phyloP scores from a whole-genome alignment of 2,113 vertebrate genomes.

The Brachirus orientalis region DNA sequence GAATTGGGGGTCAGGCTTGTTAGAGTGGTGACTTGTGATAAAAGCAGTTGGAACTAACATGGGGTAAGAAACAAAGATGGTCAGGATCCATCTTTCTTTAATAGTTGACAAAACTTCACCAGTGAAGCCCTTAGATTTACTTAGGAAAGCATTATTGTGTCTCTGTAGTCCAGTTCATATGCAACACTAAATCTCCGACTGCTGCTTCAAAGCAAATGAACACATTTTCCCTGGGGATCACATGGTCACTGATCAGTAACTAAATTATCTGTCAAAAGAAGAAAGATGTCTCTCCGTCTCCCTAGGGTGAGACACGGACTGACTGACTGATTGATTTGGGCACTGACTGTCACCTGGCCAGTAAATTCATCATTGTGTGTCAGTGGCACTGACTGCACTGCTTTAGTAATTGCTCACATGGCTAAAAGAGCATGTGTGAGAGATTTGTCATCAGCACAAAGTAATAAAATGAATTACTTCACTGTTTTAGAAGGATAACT shows the following conservation, averaged over 20 bases:
- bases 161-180: slow-evolving; percentile 13
- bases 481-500: slow-evolving; percentile 4
- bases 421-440: slow-evolving; percentile 21
- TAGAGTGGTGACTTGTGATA: no score
- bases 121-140: neutral
- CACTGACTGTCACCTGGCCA: slow-evolving; percentile 41
- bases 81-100: neutral
- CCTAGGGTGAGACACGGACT: slow-evolving; percentile 35
- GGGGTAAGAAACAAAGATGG: neutral
- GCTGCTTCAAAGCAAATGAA: slow-evolving; percentile 17
- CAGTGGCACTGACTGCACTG: slow-evolving; percentile 21
- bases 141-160: neutral
- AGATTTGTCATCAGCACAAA: slow-evolving; percentile 4
- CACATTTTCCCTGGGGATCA: slow-evolving; percentile 23
- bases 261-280: slow-evolving; percentile 46
- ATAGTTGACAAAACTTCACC: slow-evolving; percentile 11
- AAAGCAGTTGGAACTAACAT: neutral
- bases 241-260: slow-evolving; percentile 53
- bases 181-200: slow-evolving; percentile 2
- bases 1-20: no score
- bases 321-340: slow-evolving; percentile 47
- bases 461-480: slow-evolving; percentile 31
- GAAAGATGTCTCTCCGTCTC: slow-evolving; percentile 34
- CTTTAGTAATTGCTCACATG: slow-evolving; percentile 40
- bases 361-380: slow-evolving; percentile 56